Base-by-base conservation (phyloP, 2,797 vertebrate genomes). In the Sebastolobus alascanus region DNA sequence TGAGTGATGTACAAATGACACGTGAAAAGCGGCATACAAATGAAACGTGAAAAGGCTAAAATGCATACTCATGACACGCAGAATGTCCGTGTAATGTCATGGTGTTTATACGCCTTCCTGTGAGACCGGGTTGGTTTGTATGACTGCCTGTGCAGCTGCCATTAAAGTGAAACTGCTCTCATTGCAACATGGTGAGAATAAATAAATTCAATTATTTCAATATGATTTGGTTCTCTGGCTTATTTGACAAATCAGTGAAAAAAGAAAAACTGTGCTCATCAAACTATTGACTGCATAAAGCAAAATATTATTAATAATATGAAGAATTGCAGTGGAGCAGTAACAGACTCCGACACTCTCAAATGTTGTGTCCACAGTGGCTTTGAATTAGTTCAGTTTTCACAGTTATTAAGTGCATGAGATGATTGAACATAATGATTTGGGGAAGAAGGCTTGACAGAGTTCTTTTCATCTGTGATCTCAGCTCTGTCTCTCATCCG, bases 391-490 rank as follows among this genome's bases (percentile, higher is more conserved):
- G 25, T 77, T 18, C 58, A 6, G 35, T 9, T 38, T 27, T 12
- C 10, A 25, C 13, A 14, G 22, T 59, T 40, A 50, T 54, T 20
- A 7, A 29, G 27, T 8, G 9, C 18, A 13, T 70, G 50, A 55
- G 16, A 35, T 67, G 64, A 73, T 8, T 14, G 35, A 33, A 77
- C 43, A 9, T 22, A 56, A 69, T 20, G 50, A 68, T 58, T 33
- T 61, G 11, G 27, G 16, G 58, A 43, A n/a, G 58, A 16, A 54
- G 22, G 52, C 52, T 54, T 54, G n/a, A 52, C 20, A n/a, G 50
- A 22, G 52, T 54, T 43, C 11, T 46, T 50, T 50, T 73, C 31
- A 40, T 43, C 25, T 40, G 54, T 60, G 6, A 61, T 35, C 37
- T 40, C 8, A 29, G 20, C 40, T 22, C n/a, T 10, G 12, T 55